Evolutionary conservation across 2,888 invertebrate species (phyloP).

Genomic region (Zele albiditarsus): DNA sequence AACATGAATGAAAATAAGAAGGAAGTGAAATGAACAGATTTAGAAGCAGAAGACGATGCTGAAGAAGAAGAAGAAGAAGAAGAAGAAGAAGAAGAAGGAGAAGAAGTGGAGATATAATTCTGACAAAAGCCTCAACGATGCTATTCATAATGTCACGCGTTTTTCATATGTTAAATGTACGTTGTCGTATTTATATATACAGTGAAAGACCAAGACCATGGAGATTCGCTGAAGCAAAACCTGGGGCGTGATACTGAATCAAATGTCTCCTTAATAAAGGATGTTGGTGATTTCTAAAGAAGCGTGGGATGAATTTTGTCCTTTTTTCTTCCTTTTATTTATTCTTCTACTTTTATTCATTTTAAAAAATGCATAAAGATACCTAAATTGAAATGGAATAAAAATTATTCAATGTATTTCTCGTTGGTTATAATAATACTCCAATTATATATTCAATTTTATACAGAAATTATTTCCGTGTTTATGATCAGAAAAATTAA

Average conservation of each 20-base stretch:
- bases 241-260: slow-evolving; percentile 71
- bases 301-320: slow-evolving; percentile 66
- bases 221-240: slow-evolving; percentile 56
- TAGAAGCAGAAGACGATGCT: not conserved
- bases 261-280: slow-evolving; percentile 70
- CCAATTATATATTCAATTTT: not conserved
- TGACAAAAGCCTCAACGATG: slow-evolving; percentile 19
- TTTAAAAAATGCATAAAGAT: slow-evolving; percentile 1
- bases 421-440: not conserved
- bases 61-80: not conserved
- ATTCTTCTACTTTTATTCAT: slow-evolving; percentile 1
- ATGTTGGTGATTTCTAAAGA: slow-evolving; percentile 64
- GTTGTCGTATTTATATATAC: not conserved
- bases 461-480: too few species aligned
- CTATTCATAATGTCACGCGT: slow-evolving; percentile 16
- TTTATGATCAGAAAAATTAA: too few species aligned
- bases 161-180: slow-evolving; percentile 35
- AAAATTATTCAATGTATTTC: not conserved
- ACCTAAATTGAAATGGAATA: not conserved
- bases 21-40: slow-evolving; percentile 4
- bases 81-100: not conserved
- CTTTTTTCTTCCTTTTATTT: too few species aligned
- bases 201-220: slow-evolving; percentile 1
- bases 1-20: slow-evolving; percentile 6
- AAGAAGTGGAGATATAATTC: slow-evolving; percentile 13